Evolutionary conservation across 2,113 vertebrate species (phyloP).

Genomic region (Acrocephalus kingi): DNA sequence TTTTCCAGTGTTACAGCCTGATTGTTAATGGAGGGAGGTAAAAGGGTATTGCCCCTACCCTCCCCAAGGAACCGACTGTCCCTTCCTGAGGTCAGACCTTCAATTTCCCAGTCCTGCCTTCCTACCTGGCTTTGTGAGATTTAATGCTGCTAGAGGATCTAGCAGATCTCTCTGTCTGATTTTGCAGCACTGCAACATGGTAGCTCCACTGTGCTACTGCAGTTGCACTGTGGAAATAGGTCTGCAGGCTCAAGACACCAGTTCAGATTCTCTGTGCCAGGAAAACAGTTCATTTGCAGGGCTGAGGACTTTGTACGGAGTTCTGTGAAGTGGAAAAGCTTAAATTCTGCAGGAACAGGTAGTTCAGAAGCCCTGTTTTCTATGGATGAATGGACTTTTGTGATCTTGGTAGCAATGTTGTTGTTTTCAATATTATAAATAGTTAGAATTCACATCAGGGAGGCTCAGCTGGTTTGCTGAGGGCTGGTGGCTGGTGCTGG

Average conservation of each 20-base stretch:
- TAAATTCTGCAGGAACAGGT: neutral
- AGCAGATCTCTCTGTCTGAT: neutral
- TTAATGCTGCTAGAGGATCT: neutral
- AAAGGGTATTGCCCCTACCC: neutral
- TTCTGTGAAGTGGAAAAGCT: neutral
- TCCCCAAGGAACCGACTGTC: neutral
- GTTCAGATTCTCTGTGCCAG: neutral
- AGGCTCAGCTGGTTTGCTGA: neutral
- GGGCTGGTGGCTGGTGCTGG: neutral
- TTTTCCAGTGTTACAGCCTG: neutral
- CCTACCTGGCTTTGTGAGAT: neutral
- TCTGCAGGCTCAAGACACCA: neutral
- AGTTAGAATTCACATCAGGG: neutral
- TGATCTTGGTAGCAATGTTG: neutral
- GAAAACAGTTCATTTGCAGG: neutral
- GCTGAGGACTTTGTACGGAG: neutral
- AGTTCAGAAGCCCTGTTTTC: neutral
- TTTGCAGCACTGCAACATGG: neutral
- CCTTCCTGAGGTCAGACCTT: neutral
- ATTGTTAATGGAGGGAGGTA: neutral
- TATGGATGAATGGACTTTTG: neutral
- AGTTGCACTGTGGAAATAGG: neutral
- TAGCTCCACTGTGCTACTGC: neutral
- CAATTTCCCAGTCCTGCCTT: neutral
- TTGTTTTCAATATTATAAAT: neutral